These are phyloP conservation scores for Cryptocephalus moraei DNA, from an alignment of 2,888 invertebrate species.

Conservation along the genomic window DNA sequence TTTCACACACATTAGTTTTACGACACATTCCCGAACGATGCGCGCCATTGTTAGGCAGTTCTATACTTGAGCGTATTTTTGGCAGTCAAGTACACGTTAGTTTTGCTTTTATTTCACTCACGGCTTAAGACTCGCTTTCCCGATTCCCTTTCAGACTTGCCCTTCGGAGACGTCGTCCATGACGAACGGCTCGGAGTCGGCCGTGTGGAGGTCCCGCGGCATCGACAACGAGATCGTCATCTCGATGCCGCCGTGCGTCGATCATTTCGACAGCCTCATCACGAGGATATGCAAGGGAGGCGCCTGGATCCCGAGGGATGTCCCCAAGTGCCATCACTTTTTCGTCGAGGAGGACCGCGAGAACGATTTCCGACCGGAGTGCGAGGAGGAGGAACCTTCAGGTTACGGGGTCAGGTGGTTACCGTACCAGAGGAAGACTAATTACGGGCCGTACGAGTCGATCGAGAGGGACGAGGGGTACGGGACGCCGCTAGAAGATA, in stretches of 20 bases:
- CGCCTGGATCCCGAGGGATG: constrained; percentile 23
- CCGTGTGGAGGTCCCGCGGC: constrained; percentile 8
- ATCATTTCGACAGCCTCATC: constrained; percentile 20
- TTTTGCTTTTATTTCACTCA: too few relatives aligned
- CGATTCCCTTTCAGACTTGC: constrained; percentile 6
- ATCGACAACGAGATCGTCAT: constrained; percentile 16
- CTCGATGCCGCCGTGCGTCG: constrained; percentile 31
- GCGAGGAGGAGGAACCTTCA: background rate
- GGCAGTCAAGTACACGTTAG: too few relatives aligned
- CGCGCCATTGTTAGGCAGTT: too few relatives aligned
- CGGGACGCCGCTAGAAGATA: constrained; percentile 11
- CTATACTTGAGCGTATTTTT: too few relatives aligned
- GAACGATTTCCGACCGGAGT: background rate
- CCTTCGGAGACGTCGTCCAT: constrained; percentile 4
- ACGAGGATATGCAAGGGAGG: constrained; percentile 23
- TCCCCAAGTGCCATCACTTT: constrained; percentile 17
- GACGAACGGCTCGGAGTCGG: background rate
- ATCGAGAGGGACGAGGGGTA: constrained; percentile 15
- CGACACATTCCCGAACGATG: too few relatives aligned
- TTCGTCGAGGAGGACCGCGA: constrained; percentile 2
- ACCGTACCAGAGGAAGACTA: constrained; percentile 17
- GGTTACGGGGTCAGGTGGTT: constrained; percentile 19
- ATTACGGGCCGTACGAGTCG: constrained; percentile 20
- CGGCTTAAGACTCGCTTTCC: background rate
- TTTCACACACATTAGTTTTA: too few relatives aligned